Evolutionary conservation across 2,113 vertebrate species (phyloP).

Genomic region (Rhea americana): DNA sequence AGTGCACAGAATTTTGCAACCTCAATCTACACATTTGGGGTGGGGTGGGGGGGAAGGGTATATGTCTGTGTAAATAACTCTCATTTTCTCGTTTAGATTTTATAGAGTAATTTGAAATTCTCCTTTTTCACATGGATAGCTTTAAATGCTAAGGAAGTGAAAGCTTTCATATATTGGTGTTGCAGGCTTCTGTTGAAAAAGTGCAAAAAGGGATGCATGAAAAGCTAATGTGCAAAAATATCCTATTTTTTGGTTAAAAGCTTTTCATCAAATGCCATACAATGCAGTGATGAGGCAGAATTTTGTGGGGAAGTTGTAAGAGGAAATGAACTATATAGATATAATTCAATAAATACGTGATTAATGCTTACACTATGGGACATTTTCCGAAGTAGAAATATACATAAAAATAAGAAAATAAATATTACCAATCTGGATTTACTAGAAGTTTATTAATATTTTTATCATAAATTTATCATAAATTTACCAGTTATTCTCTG

Average conservation of each 20-base stretch:
- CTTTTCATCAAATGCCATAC: background rate
- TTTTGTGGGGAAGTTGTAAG: background rate
- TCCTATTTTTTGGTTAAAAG: background rate
- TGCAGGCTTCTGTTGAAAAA: background rate
- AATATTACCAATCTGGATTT: background rate
- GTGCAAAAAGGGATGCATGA: background rate
- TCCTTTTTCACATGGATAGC: background rate
- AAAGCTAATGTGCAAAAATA: background rate
- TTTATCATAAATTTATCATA: conserved; percentile 12
- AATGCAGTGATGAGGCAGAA: background rate
- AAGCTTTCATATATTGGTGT: background rate
- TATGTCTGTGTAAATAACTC: background rate
- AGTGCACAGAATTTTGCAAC: background rate
- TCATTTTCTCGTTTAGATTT: background rate
- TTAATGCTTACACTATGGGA: background rate
- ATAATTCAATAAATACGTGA: background rate
- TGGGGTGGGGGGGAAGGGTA: background rate
- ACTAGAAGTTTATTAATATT: background rate
- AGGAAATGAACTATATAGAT: background rate
- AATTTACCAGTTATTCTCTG: background rate
- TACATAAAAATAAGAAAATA: background rate
- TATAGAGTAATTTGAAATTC: background rate
- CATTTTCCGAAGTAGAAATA: background rate
- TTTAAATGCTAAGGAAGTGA: background rate
- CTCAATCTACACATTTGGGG: background rate